Percentiles rank a stretch among this genome's conserved stretches.
These are phyloP conservation scores for Zaprionus bogoriensis DNA, from an alignment of 2,888 invertebrate species.

Conservation along the genomic window DNA sequence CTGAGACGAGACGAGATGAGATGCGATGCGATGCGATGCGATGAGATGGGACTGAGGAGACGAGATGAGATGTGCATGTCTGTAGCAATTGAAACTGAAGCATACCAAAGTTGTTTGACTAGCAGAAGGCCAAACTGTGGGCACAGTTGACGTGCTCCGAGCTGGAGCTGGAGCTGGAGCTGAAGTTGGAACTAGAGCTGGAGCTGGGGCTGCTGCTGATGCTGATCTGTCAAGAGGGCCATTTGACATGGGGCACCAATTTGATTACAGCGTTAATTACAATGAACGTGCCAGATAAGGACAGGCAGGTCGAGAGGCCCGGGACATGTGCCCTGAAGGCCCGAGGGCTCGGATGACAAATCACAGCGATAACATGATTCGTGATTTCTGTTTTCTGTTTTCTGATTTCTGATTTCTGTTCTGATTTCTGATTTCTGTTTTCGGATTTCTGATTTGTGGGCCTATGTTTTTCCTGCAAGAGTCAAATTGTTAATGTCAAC, in stretches of 20 bases:
- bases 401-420: slow-evolving; percentile 52
- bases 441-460: slow-evolving; percentile 51
- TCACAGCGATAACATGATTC: slow-evolving; percentile 66
- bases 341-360: slow-evolving; percentile 56
- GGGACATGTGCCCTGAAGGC: slow-evolving; percentile 18
- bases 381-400: slow-evolving; percentile 59
- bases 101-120: slow-evolving; percentile 42
- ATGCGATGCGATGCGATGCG: not conserved
- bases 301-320: not conserved
- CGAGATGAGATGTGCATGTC: slow-evolving; percentile 41
- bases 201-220: slow-evolving; percentile 44
- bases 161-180: slow-evolving; percentile 17
- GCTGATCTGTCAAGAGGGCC: slow-evolving; percentile 67
- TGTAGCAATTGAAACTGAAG: slow-evolving; percentile 45
- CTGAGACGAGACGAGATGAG: slow-evolving; percentile 18
- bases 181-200: slow-evolving; percentile 29
- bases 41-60: slow-evolving; percentile 1
- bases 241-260: slow-evolving; percentile 61
- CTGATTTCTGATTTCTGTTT: slow-evolving; percentile 76
- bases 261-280: slow-evolving; percentile 77
- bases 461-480: slow-evolving; percentile 45
- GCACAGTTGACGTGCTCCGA: slow-evolving; percentile 20
- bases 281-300: slow-evolving; percentile 27
- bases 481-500: slow-evolving; percentile 33
- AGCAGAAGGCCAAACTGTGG: slow-evolving; percentile 63